Evolutionary conservation across 2,797 vertebrate species (phyloP).

Genomic region (Oceanodroma leucorhoa): DNA sequence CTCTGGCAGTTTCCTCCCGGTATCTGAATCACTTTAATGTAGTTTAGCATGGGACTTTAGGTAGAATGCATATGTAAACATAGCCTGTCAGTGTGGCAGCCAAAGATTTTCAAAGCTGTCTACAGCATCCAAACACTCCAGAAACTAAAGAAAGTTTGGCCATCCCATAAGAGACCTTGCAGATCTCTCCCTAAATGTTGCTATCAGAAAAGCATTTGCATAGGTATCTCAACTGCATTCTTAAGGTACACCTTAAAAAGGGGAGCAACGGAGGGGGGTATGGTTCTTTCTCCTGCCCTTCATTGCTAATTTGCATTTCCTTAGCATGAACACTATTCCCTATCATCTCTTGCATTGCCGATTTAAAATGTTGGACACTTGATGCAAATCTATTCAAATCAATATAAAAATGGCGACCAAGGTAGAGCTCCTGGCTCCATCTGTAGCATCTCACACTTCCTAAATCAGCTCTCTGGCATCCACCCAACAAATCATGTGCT

Average conservation of each 20-base stretch:
- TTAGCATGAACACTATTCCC: background rate
- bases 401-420: background rate
- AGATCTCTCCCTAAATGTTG: background rate
- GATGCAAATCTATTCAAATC: background rate
- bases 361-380: background rate
- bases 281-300: background rate
- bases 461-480: background rate
- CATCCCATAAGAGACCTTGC: background rate
- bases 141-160: background rate
- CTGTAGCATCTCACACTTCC: background rate
- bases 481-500: background rate
- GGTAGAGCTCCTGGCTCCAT: background rate
- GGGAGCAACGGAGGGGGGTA: rapidly evolving
- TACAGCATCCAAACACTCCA: background rate
- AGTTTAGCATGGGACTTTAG: background rate
- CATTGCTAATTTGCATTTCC: background rate
- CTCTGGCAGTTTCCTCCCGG: background rate
- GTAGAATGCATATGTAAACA: background rate
- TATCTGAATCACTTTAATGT: background rate
- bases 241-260: background rate
- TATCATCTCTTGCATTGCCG: background rate
- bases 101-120: background rate
- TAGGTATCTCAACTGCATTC: background rate
- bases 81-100: background rate
- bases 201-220: background rate